These are phyloP conservation scores for Rhopalosiphum nymphaeae DNA, from an alignment of 2,888 invertebrate species.

Conservation along the genomic window DNA sequence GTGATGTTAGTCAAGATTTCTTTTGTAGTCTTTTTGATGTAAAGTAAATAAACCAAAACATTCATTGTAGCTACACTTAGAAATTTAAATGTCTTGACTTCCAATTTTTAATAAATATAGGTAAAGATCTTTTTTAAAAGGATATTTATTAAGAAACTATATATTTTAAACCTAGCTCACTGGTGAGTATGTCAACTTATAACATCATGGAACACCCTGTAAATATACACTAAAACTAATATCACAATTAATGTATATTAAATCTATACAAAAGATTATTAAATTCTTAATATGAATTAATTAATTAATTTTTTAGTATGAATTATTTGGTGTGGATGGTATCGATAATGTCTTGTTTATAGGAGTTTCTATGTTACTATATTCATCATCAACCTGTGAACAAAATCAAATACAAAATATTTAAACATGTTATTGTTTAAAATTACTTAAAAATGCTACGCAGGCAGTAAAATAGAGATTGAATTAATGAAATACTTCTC, in stretches of 20 bases:
- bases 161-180: background rate
- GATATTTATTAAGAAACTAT: background rate
- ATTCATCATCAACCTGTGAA: conserved; percentile 44
- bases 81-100: background rate
- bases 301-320: background rate
- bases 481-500: background rate
- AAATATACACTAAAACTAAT: conserved; percentile 40
- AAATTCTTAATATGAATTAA: background rate
- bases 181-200: background rate
- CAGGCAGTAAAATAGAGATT: background rate
- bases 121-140: background rate
- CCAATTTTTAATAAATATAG: background rate
- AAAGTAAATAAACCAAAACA: background rate
- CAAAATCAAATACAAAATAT: conserved; percentile 16
- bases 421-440: background rate
- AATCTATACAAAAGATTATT: background rate
- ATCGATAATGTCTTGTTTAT: background rate
- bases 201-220: background rate
- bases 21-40: background rate
- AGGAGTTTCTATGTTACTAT: background rate
- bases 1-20: background rate
- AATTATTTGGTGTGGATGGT: conserved; percentile 2
- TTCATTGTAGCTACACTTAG: background rate
- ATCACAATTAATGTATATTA: conserved; percentile 49
- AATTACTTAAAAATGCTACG: background rate